phyloP scores from a whole-genome alignment of 2,113 vertebrate genomes.

The Drymodes brunneopygia region DNA sequence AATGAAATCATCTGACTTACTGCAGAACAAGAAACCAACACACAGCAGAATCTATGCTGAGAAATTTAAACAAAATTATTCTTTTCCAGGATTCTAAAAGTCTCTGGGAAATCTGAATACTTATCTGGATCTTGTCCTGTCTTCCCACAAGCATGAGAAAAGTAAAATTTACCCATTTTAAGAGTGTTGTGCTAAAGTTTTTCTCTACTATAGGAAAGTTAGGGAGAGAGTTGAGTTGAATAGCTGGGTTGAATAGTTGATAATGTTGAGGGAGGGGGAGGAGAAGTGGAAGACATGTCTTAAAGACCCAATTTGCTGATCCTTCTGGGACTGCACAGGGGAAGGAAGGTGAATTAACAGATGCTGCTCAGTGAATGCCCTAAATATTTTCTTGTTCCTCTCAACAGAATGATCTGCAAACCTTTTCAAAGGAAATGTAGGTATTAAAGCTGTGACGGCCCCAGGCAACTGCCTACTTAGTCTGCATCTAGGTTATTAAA shows the following conservation, averaged over 20 bases:
- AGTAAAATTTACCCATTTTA: not conserved
- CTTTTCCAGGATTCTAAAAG: not conserved
- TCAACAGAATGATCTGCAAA: not conserved
- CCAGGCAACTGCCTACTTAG: not conserved
- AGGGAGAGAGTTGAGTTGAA: not conserved
- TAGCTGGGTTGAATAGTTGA: not conserved
- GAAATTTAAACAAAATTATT: not conserved
- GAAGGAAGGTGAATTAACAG: not conserved
- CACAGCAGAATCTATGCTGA: not conserved
- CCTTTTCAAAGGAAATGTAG: not conserved
- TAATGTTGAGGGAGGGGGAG: not conserved
- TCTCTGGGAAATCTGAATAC: not conserved
- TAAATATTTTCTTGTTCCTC: not conserved
- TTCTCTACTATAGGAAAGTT: not conserved
- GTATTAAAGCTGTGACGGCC: not conserved
- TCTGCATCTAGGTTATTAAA: not conserved
- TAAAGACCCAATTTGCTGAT: not conserved
- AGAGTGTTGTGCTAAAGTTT: not conserved
- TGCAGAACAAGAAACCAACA: not conserved
- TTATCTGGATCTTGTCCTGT: not conserved
- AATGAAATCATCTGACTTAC: not conserved
- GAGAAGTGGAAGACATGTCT: not conserved
- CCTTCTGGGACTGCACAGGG: not conserved
- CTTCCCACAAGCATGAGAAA: not conserved
- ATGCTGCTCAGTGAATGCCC: not conserved